These are phyloP conservation scores for Ammodytes dubius DNA, from an alignment of 2,113 vertebrate genomes.

Conservation along the genomic window DNA sequence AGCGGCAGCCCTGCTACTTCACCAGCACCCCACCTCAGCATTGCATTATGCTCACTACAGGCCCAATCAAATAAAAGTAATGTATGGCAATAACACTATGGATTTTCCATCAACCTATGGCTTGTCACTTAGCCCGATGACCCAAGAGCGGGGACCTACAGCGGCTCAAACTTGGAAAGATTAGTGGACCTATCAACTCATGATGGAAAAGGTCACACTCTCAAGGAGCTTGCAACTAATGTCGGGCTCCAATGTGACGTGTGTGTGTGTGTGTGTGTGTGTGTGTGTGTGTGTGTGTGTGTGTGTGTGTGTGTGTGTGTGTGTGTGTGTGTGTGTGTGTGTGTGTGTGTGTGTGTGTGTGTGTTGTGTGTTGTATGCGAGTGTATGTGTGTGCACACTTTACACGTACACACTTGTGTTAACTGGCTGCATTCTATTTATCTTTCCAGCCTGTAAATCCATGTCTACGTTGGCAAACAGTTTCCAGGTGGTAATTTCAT, in stretches of 20 bases:
- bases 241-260: constrained; percentile 12
- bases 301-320: not conserved
- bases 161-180: constrained; percentile 68
- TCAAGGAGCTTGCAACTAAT: constrained; percentile 54
- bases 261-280: constrained; percentile 19
- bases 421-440: constrained; percentile 54
- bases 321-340: not conserved
- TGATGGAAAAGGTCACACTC: constrained; percentile 64
- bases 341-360: too few species aligned
- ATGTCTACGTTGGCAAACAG: constrained; percentile 45
- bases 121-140: constrained; percentile 79
- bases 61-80: constrained; percentile 85
- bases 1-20: constrained; percentile 50
- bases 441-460: constrained; percentile 67
- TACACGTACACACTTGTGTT: not conserved
- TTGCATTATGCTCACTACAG: constrained; percentile 68
- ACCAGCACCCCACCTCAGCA: constrained; percentile 38
- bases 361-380: too few species aligned
- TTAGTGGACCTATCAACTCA: constrained; percentile 75
- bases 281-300: constrained; percentile 14
- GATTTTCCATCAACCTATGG: constrained; percentile 87
- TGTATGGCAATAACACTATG: constrained; percentile 83
- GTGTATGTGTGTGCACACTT: not conserved
- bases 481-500: constrained; percentile 52
- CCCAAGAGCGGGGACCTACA: constrained; percentile 48